Evolutionary conservation across 2,113 vertebrate genomes (phyloP).

Genomic region (Turdus rufiventris): DNA sequence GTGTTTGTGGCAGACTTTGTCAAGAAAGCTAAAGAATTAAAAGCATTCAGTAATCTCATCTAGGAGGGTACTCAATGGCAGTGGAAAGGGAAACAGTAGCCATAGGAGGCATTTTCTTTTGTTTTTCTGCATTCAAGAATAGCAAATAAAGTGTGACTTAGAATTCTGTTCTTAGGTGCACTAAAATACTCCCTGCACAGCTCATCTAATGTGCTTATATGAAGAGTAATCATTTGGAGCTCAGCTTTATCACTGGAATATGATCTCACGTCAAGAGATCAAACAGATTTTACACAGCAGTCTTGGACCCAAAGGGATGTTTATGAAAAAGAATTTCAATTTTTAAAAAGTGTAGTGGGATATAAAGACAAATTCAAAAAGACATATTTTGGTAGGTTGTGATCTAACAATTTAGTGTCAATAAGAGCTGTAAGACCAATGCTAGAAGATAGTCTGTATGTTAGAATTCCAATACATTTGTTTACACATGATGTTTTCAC

Average conservation of each 20-base stretch:
- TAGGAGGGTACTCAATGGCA: background rate
- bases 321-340: background rate
- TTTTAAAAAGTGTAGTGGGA: background rate
- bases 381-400: background rate
- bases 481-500: accelerated
- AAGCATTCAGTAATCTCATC: background rate
- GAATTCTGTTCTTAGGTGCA: background rate
- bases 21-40: background rate
- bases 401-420: background rate
- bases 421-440: background rate
- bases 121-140: background rate
- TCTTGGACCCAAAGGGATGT: background rate
- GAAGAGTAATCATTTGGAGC: background rate
- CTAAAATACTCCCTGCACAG: background rate
- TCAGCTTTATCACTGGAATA: background rate
- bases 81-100: background rate
- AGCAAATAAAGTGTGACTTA: background rate
- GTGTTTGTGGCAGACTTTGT: background rate
- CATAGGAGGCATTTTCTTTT: background rate
- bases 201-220: background rate
- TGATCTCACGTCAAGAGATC: background rate
- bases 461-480: background rate
- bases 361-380: background rate
- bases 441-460: background rate
- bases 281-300: background rate